Conservation (phyloP, 2,113 vertebrate genomes). For the Brienomyrus longianalis region DNA sequence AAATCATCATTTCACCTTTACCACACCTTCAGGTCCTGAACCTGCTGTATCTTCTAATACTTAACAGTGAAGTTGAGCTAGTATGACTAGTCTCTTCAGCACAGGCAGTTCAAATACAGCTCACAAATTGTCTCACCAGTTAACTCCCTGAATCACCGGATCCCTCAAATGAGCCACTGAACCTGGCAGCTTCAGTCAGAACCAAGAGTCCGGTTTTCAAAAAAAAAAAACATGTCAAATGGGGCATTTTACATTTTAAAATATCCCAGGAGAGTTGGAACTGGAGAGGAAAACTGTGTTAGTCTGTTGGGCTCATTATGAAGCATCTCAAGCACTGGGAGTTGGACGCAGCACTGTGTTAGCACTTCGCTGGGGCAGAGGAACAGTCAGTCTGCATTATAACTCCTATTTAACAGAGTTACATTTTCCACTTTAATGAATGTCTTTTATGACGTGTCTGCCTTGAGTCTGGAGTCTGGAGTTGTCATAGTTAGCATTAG, state of each 20-base stretch:
- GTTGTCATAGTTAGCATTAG: not conserved
- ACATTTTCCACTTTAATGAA: slow-evolving; percentile 40
- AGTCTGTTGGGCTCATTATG: slow-evolving; percentile 25
- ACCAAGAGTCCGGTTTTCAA: not conserved
- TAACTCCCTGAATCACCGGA: not conserved
- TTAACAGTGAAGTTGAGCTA: not conserved
- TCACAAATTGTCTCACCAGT: not conserved
- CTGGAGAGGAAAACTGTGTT: slow-evolving; percentile 3
- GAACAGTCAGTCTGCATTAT: slow-evolving; percentile 27
- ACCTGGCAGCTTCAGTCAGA: not conserved
- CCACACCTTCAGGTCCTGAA: not conserved
- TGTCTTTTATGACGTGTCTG: slow-evolving; percentile 36
- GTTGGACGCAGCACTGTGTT: slow-evolving; percentile 32
- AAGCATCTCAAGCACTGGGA: slow-evolving; percentile 31
- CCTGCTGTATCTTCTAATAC: not conserved
- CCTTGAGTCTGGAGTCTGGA: slow-evolving; percentile 25
- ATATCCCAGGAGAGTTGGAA: not conserved
- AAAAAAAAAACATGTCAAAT: not conserved
- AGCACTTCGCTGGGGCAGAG: slow-evolving; percentile 34
- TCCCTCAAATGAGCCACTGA: not conserved
- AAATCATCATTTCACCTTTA: not conserved
- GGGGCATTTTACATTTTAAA: not conserved
- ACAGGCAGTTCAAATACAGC: not conserved
- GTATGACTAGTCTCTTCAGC: not conserved
- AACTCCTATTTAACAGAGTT: slow-evolving; percentile 38